Conservation (phyloP, 2,888 invertebrate genomes). For the Ophion ellenae region DNA sequence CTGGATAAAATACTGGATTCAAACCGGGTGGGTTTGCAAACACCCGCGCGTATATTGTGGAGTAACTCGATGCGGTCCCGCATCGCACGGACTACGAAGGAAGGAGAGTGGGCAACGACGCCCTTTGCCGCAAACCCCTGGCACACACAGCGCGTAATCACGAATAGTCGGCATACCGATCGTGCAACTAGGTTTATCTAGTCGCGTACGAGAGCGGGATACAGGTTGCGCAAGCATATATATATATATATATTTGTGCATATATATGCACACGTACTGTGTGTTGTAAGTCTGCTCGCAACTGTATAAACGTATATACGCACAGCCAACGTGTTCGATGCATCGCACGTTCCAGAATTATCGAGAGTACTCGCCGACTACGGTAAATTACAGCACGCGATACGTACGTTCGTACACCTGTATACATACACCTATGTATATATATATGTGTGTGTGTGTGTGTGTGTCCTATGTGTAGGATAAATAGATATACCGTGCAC, state of each 20-base stretch:
- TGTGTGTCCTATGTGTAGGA: constrained; percentile 10
- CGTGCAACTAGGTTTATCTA: constrained; percentile 78
- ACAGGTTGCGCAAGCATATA: constrained; percentile 66
- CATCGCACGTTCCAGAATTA: constrained; percentile 80
- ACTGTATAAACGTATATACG: constrained; percentile 39
- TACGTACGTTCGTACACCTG: constrained; percentile 60
- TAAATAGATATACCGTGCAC: constrained; percentile 14
- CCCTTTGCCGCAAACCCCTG: constrained; percentile 61
- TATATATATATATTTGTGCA: constrained; percentile 21
- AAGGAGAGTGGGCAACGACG: constrained; percentile 42
- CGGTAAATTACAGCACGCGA: constrained; percentile 76
- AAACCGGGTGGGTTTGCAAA: constrained; percentile 51
- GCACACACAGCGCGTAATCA: constrained; percentile 72
- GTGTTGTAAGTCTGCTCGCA: constrained; percentile 25
- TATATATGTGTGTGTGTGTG: constrained; percentile 6
- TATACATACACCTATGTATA: constrained; percentile 11
- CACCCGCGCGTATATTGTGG: constrained; percentile 52
- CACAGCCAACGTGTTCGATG: constrained; percentile 74
- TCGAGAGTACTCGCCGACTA: constrained; percentile 80
- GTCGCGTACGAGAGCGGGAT: constrained; percentile 73
- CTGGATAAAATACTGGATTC: constrained; percentile 66
- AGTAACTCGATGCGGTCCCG: constrained; percentile 67
- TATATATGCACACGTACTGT: background rate
- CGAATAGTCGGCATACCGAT: constrained; percentile 74
- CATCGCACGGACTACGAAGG: constrained; percentile 50